Evolutionary conservation across 2,113 vertebrate genomes (phyloP).

Genomic region (Oncorhynchus kisutch): DNA sequence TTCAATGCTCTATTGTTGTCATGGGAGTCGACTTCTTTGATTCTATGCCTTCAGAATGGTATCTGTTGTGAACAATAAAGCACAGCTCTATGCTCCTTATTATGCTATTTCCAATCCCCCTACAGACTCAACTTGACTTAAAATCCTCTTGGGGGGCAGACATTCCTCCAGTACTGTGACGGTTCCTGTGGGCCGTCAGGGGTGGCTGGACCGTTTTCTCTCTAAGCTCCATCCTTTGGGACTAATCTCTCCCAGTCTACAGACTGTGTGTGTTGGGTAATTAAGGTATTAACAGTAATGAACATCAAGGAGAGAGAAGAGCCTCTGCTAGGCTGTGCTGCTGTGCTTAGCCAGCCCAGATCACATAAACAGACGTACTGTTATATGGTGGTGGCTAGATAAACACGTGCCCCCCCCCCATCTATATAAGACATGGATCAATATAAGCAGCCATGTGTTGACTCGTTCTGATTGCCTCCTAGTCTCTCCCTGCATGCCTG

Average conservation of each 20-base stretch:
- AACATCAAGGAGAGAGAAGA: conserved; percentile 41
- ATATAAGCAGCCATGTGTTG: conserved; percentile 56
- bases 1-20: conserved; percentile 24
- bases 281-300: conserved; percentile 60
- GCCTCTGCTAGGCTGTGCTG: conserved; percentile 1
- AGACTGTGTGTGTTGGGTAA: conserved; percentile 32
- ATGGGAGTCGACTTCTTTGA: conserved; percentile 16
- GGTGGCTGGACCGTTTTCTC: conserved; percentile 51
- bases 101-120: conserved; percentile 5
- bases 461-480: conserved; percentile 38
- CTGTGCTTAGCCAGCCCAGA: not conserved
- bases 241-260: conserved; percentile 48
- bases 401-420: conserved; percentile 50
- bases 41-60: conserved; percentile 15
- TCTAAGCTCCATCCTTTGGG: conserved; percentile 39
- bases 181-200: conserved; percentile 48
- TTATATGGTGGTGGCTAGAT: conserved; percentile 43
- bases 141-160: conserved; percentile 39
- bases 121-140: conserved; percentile 33
- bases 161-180: conserved; percentile 38
- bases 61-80: conserved; percentile 34
- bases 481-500: conserved; percentile 24
- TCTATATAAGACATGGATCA: conserved; percentile 36
- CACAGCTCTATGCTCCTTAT: not conserved
- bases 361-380: conserved; percentile 54